Conservation (phyloP, 2,113 vertebrate genomes). For the Oreochromis aureus region DNA sequence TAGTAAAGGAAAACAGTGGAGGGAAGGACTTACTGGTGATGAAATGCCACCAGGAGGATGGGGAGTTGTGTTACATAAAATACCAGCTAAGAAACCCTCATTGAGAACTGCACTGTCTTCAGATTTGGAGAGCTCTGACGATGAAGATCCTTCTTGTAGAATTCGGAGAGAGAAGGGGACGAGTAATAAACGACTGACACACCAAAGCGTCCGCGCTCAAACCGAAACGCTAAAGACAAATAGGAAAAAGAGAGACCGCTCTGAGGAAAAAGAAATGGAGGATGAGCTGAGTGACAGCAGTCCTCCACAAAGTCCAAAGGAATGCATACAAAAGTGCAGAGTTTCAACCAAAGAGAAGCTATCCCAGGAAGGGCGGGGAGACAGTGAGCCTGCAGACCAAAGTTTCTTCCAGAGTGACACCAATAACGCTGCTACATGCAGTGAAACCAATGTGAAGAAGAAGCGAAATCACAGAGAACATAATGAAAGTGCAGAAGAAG, state of each 20-base stretch:
- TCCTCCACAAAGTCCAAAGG: not conserved
- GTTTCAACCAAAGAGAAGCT: not conserved
- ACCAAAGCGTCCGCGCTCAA: accelerated
- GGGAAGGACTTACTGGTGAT: accelerated
- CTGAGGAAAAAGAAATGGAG: not conserved
- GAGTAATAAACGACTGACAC: not conserved
- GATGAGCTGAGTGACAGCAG: not conserved
- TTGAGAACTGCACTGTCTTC: not conserved
- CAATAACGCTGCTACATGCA: not conserved
- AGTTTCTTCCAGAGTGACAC: not conserved
- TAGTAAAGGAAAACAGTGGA: not conserved
- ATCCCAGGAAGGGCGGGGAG: not conserved
- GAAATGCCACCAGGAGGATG: not conserved
- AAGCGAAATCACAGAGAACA: not conserved
- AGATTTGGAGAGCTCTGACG: not conserved
- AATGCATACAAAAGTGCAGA: not conserved
- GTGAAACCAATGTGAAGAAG: not conserved
- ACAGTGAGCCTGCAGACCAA: not conserved
- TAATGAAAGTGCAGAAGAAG: not conserved
- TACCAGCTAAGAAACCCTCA: not conserved
- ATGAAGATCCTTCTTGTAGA: not conserved
- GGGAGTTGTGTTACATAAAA: not conserved
- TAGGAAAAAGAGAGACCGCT: not conserved
- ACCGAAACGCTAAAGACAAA: not conserved
- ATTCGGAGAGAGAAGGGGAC: not conserved